Conservation (phyloP, 2,113 vertebrate species). For the Tachysurus vachellii region DNA sequence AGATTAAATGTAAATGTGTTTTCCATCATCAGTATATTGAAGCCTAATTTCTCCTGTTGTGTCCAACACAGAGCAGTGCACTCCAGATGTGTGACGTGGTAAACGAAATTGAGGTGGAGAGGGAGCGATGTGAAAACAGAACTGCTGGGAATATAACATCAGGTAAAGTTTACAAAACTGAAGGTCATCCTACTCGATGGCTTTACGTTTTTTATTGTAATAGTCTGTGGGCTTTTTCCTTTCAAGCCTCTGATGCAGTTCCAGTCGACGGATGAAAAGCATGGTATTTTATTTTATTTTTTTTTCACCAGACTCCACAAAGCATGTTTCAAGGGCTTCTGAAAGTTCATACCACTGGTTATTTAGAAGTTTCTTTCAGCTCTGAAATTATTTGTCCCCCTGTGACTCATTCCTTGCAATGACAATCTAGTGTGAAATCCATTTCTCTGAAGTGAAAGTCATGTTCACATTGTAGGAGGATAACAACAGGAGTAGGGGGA, state of each 20-base stretch:
- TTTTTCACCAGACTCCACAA: background rate
- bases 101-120: slow-evolving; percentile 72
- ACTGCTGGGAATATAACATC: slow-evolving; percentile 69
- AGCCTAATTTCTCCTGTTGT: slow-evolving; percentile 26
- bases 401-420: slow-evolving; percentile 37
- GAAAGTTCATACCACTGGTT: slow-evolving; percentile 31
- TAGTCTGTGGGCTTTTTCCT: slow-evolving; percentile 13
- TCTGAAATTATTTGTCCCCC: slow-evolving; percentile 35
- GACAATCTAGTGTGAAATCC: slow-evolving; percentile 29
- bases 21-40: background rate
- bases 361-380: slow-evolving; percentile 27
- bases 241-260: slow-evolving; percentile 26
- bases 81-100: slow-evolving; percentile 74
- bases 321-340: slow-evolving; percentile 23
- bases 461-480: slow-evolving; percentile 32
- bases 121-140: slow-evolving; percentile 66
- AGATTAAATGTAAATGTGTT: background rate
- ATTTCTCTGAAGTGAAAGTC: slow-evolving; percentile 45
- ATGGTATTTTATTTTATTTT: background rate
- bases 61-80: slow-evolving; percentile 59
- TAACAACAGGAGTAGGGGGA: slow-evolving; percentile 16
- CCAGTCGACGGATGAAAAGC: background rate
- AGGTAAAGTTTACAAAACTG: slow-evolving; percentile 61
- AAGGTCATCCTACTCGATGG: background rate
- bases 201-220: background rate